Percentiles rank a stretch among this genome's conserved stretches.
Conservation (phyloP, 2,113 vertebrate species). For the Psilopsiagon aymara region DNA sequence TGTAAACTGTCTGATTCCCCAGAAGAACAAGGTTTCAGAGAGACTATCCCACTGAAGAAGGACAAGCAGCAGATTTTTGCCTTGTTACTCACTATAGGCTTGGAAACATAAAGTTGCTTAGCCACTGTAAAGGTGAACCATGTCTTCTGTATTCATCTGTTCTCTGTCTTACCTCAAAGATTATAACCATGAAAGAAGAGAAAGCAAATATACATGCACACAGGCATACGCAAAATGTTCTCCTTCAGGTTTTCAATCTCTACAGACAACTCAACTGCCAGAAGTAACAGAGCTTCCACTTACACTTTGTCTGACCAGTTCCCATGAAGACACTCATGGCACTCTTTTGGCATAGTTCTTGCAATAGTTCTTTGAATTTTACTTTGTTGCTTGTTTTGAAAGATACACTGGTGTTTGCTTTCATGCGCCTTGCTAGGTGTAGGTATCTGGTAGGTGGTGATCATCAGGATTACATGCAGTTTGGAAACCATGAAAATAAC, state of each 20-base stretch:
- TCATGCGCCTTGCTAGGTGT: not conserved
- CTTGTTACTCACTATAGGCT: not conserved
- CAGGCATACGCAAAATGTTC: not conserved
- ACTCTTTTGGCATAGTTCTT: not conserved
- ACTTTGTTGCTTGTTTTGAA: not conserved
- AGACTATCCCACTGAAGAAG: not conserved
- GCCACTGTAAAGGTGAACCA: not conserved
- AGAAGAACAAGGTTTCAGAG: not conserved
- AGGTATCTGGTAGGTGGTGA: not conserved
- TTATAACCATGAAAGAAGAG: not conserved
- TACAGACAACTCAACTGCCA: not conserved
- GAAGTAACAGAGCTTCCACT: constrained; percentile 17
- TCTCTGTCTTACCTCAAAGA: not conserved
- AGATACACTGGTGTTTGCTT: not conserved
- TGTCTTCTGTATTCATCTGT: not conserved
- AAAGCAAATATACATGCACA: not conserved
- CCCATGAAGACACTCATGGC: not conserved
- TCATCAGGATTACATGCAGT: not conserved
- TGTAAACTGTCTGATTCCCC: not conserved
- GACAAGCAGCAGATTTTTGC: not conserved
- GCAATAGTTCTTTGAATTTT: constrained; percentile 13
- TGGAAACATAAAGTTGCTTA: not conserved
- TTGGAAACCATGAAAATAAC: constrained; percentile 36
- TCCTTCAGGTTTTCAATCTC: not conserved
- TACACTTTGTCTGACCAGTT: not conserved